phyloP scores from a whole-genome alignment of 92 coral and sea anemone genomes.

The Bergia sp. region DNA sequence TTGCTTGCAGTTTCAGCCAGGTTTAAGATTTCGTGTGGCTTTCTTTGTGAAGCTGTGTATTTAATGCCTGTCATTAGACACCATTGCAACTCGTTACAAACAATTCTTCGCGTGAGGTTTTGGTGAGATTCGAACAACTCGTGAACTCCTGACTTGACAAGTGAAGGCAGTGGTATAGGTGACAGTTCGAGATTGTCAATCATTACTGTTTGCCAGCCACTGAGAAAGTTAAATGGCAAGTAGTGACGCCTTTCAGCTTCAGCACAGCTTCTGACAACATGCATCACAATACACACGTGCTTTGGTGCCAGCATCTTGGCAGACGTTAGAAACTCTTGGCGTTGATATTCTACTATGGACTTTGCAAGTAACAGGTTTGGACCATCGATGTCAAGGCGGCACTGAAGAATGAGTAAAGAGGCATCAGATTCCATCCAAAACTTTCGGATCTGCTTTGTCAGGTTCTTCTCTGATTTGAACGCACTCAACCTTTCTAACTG shows the following conservation, averaged over 20 bases:
- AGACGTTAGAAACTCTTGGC: slow-evolving; percentile 12
- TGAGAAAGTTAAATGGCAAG: slow-evolving; percentile 45
- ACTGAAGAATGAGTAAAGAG: slow-evolving; percentile 49
- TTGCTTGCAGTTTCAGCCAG: background rate
- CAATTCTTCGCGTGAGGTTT: slow-evolving; percentile 33
- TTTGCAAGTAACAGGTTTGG: slow-evolving; percentile 40
- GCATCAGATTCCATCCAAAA: slow-evolving; percentile 44
- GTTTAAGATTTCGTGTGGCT: background rate
- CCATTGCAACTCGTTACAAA: slow-evolving; percentile 53
- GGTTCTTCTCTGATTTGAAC: slow-evolving; percentile 52
- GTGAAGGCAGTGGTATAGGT: slow-evolving; percentile 28
- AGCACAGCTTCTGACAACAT: background rate
- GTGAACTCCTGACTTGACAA: slow-evolving; percentile 29
- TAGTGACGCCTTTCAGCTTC: background rate
- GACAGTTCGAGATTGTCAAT: slow-evolving; percentile 52
- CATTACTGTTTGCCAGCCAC: slow-evolving; percentile 50
- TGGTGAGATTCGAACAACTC: slow-evolving; percentile 21
- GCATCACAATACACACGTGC: slow-evolving; percentile 49
- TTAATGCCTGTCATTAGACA: slow-evolving; percentile 53
- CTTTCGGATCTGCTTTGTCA: slow-evolving; percentile 39
- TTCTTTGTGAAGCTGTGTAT: slow-evolving; percentile 7
- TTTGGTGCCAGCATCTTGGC: slow-evolving; percentile 26
- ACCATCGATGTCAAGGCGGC: slow-evolving; percentile 54
- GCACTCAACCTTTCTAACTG: slow-evolving; percentile 52
- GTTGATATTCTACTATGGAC: slow-evolving; percentile 26